Evolutionary conservation across 2,113 vertebrate species (phyloP), one percentile per base, ranked within the genome.

Genomic region (Oreocharis arfaki): DNA sequence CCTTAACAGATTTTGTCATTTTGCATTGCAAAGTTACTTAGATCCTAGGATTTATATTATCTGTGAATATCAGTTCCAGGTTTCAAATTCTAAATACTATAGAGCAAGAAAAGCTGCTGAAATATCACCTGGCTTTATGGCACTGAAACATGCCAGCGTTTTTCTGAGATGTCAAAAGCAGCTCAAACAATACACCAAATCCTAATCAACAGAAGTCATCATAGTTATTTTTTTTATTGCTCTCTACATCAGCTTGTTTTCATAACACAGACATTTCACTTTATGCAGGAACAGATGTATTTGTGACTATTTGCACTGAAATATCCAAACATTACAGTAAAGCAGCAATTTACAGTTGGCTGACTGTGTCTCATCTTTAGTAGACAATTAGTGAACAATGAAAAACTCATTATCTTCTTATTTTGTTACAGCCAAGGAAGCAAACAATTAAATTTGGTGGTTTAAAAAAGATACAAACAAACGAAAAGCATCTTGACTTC

Each of bases 331-430:
- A 96, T 84, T 97, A 94, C 75, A 96, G 90, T 97, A 97, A 97
- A 97, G 75, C 89, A 96, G 94, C 96, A 95, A 96, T 98, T 98
- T 97, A 97, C 97, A 97, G 93, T 97, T 96, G 96, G 81, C 92
- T 97, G 95, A 71, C 80, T 97, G 74, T 96, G 94, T 97, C 87
- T 97, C 92, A 74, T 97, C 74, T 97, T 97, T 97, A 97, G 95
- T 95, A 96, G 70, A 98, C 95, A 98, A 97, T 98, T 98, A 97
- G 97, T 93, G 94, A 98, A 98, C 97, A 97, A 97, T 94, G 96
- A 97, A 97, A 96, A 97, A 94, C 87, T 97, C 95, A 97, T 98
- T 98, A 97, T 93, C 94, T 87, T 97, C 95, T 97, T 97, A 95
- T 96, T 97, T 97, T 81, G 95, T 97, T 97, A 95, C 74, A 96